A percentile compares a stretch with the other conserved stretches of the same genome.
These are phyloP conservation scores for Stigmatopora argus DNA, from an alignment of 2,113 vertebrate species.

Conservation along the genomic window DNA sequence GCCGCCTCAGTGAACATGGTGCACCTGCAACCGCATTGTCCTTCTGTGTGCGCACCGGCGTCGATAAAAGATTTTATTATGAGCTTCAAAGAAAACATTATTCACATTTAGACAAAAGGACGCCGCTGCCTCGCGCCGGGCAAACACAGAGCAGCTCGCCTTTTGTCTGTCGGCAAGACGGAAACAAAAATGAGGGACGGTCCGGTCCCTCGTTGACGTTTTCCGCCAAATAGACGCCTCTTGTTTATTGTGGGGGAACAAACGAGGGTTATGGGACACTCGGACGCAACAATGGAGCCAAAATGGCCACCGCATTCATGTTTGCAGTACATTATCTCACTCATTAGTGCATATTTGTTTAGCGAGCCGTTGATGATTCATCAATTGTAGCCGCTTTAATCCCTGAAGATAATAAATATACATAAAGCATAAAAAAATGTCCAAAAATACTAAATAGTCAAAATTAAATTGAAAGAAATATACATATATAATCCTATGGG, in stretches of 20 bases:
- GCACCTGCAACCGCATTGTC: constrained; percentile 4
- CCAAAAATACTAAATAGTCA: not conserved
- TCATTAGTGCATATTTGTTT: not conserved
- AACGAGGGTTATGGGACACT: constrained; percentile 14
- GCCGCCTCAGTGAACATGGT: not conserved
- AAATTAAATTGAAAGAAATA: not conserved
- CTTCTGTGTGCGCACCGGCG: constrained; percentile 1
- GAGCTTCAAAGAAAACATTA: constrained; percentile 36
- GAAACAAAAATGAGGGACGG: constrained; percentile 33
- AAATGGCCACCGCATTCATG: not conserved
- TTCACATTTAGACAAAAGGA: constrained; percentile 58
- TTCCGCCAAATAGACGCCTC: constrained; percentile 38
- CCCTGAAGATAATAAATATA: not conserved
- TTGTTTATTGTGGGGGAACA: constrained; percentile 30
- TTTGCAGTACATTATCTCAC: not conserved
- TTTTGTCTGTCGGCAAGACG: constrained; percentile 44
- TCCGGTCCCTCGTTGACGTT: constrained; percentile 35
- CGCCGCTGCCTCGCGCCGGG: constrained; percentile 8
- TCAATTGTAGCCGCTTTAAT: not conserved
- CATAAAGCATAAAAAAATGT: not conserved
- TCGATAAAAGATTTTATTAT: constrained; percentile 34
- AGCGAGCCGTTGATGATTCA: not conserved
- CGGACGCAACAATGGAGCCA: not conserved
- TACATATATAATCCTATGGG: not conserved
- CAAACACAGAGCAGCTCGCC: constrained; percentile 45